Evolutionary conservation across 2,888 invertebrate genomes (phyloP), one percentile per base, ranked within the genome.

Genomic region (Flexamia atlantica): DNA sequence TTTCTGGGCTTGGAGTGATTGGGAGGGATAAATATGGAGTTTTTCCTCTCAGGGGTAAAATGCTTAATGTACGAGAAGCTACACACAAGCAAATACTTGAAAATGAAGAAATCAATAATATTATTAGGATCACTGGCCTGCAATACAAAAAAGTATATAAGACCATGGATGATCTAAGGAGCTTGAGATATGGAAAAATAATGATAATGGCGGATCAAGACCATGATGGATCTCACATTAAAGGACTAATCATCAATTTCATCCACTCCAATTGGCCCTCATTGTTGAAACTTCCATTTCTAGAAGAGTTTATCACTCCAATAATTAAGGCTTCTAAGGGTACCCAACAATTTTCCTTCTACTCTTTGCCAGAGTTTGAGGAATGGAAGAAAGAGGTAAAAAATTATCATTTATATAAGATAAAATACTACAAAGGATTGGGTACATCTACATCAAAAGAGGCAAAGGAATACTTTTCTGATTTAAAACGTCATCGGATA

Each of bases 351-450:
- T 89, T 95, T 17, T 94, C 97, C 0, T 99, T 99, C 90, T 99
- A 97, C 92, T 99, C 99, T 0, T 90, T 99, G 87, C 99, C 99
- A 0, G 99, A 99, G 90, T 99, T 99, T 90, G 97, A 98, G 88
- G 98, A 98, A 89, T 99, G 99, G 99, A 98, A 98, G 90, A 92
- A 92, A 42, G 95, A 95, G 87, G 98, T 97, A 0, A 93, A 95
- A 0, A 97, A 99, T 90, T 95, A 96, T 93, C 95, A 97, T 89
- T 96, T 96, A 0, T 99, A 94, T 91, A 95, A 94, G 90, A 94
- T 99, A 91, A 99, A 99, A 92, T 99, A 99, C 95, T 99, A 99
- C 98, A 99, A 99, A 96, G 99, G 98, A 96, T 96, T 99, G 97
- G 99, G 99, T 94, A 99, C 99, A 91, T 99, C 99, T 89, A 97